phyloP scores from a whole-genome alignment of 2,113 vertebrate species.

The Parotia lawesii region DNA sequence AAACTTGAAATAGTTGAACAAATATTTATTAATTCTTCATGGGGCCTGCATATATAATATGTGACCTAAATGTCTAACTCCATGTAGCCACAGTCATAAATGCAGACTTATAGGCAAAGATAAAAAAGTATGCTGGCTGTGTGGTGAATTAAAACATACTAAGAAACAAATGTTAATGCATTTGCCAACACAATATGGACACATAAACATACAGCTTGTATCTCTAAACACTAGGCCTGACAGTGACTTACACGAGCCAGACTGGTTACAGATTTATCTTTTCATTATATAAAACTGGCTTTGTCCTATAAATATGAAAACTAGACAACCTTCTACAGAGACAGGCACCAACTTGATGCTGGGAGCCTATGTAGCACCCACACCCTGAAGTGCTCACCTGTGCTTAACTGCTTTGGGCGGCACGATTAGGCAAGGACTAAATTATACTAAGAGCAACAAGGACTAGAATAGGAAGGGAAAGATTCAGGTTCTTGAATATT shows the following conservation, averaged over 20 bases:
- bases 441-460: neutral
- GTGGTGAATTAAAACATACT: neutral
- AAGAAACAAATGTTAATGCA: neutral
- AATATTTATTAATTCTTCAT: neutral
- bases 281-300: neutral
- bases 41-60: neutral
- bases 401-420: neutral
- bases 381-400: neutral
- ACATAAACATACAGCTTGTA: neutral
- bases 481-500: neutral
- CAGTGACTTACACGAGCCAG: neutral
- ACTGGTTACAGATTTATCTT: neutral
- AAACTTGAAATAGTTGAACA: slow-evolving; percentile 5
- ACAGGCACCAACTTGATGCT: neutral
- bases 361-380: neutral
- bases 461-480: neutral
- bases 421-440: neutral
- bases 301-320: neutral
- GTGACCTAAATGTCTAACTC: neutral
- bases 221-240: neutral
- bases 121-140: neutral
- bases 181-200: neutral
- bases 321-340: neutral
- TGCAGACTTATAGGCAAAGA: neutral
- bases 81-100: neutral